A percentile compares a stretch with the other conserved stretches of the same genome.
Conservation (phyloP, 1,140 invertebrate genomes). For the Colletes latitarsis region DNA sequence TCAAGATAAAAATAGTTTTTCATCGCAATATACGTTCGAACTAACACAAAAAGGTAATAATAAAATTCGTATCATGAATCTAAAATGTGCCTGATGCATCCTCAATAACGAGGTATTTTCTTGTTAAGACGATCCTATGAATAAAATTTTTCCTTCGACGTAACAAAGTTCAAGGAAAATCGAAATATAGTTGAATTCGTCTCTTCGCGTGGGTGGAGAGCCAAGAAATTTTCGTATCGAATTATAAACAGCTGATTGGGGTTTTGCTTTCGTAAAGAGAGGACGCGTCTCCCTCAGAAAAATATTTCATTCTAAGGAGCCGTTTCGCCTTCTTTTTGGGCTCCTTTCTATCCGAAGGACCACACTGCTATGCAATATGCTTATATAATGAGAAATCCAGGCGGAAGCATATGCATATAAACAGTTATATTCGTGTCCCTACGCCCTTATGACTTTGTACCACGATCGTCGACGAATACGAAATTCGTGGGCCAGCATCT, state of each 20-base stretch:
- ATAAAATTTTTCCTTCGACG: background rate
- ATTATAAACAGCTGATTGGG: constrained; percentile 13
- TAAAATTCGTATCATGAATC: background rate
- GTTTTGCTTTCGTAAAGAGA: background rate
- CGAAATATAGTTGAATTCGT: background rate
- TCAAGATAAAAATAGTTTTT: too few species aligned
- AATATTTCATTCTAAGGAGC: constrained; percentile 45
- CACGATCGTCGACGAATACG: constrained; percentile 58
- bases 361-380: constrained; percentile 61
- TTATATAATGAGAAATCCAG: constrained; percentile 51
- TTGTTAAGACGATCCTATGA: background rate
- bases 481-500: constrained; percentile 47
- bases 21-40: too few species aligned
- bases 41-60: background rate
- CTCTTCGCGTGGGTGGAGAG: background rate
- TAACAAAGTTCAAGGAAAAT: background rate
- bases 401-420: constrained; percentile 50
- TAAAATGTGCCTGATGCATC: background rate
- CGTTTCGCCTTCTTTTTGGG: constrained; percentile 19
- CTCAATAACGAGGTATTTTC: background rate
- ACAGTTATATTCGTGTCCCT: constrained; percentile 57
- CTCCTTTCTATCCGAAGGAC: constrained; percentile 58
- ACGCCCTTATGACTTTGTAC: constrained; percentile 66
- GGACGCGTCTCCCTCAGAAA: background rate
- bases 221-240: background rate